phyloP scores from a whole-genome alignment of 2,888 invertebrate genomes.

The Glyphotaelius pellucidus region DNA sequence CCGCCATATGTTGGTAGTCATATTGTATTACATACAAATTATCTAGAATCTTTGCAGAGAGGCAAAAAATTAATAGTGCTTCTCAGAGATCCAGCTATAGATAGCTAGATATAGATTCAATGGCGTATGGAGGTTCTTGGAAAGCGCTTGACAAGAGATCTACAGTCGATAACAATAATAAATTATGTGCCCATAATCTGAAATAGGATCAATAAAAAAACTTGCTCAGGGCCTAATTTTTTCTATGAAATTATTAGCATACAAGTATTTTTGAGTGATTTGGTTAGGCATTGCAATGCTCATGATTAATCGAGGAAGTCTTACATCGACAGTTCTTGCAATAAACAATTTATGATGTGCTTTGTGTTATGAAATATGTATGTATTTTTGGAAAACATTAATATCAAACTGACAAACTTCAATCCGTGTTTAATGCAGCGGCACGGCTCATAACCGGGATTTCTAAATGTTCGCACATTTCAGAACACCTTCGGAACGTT shows the following conservation, averaged over 20 bases:
- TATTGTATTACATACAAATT: not conserved
- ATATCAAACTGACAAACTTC: too few relatives aligned
- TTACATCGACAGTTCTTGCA: not conserved
- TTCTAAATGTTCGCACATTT: too few relatives aligned
- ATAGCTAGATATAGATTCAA: not conserved
- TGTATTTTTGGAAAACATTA: not conserved
- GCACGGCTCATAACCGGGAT: too few relatives aligned
- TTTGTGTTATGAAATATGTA: not conserved
- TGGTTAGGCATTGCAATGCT: not conserved
- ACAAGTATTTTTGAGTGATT: not conserved
- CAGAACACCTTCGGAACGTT: too few relatives aligned
- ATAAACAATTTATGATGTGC: not conserved
- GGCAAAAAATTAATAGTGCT: not conserved
- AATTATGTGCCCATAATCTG: not conserved
- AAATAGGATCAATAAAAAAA: not conserved
- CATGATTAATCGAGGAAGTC: not conserved
- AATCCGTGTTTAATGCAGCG: too few relatives aligned
- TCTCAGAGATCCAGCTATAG: not conserved
- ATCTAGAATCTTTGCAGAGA: not conserved
- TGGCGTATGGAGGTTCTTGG: not conserved
- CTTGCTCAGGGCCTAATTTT: not conserved
- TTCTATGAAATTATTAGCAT: not conserved
- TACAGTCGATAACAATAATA: not conserved
- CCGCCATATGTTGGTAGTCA: not conserved
- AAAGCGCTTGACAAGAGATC: not conserved